Percentiles rank a stretch among this genome's conserved stretches.
Conservation (phyloP, 2,797 vertebrate species). For the Melanotaenia pygmaea region DNA sequence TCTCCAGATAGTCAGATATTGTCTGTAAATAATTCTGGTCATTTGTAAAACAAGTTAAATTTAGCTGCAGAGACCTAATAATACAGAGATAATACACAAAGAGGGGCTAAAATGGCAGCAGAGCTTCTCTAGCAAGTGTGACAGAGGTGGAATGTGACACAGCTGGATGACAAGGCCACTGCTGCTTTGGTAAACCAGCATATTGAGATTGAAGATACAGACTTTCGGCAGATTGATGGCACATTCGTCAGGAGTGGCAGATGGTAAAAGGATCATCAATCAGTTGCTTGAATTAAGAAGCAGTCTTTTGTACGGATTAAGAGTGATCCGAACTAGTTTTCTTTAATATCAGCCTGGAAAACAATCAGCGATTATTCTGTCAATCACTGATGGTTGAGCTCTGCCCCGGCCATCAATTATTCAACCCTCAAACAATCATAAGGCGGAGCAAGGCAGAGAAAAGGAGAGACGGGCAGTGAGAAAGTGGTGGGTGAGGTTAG, state of each 20-base stretch:
- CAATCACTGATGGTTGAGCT: constrained; percentile 18
- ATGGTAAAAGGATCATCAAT: constrained; percentile 11
- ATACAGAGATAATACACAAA: background rate
- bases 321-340: background rate
- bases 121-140: constrained; percentile 27
- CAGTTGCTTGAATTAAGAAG: constrained; percentile 16
- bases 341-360: background rate
- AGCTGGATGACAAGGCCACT: constrained; percentile 21
- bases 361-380: background rate
- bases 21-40: background rate
- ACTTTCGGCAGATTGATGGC: constrained; percentile 1
- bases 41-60: background rate
- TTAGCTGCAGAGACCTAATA: background rate
- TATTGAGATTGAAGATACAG: constrained; percentile 15
- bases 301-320: constrained; percentile 9
- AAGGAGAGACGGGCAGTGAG: constrained; percentile 29
- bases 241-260: constrained; percentile 19
- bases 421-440: constrained; percentile 74
- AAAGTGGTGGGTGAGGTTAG: constrained; percentile 64
- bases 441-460: constrained; percentile 42
- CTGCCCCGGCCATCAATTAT: constrained; percentile 77
- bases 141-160: constrained; percentile 31
- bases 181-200: constrained; percentile 19
- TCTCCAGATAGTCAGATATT: background rate
- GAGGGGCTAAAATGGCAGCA: background rate